Evolutionary conservation across 1,140 invertebrate genomes (phyloP).

Genomic region (Medauroidea extradentata): DNA sequence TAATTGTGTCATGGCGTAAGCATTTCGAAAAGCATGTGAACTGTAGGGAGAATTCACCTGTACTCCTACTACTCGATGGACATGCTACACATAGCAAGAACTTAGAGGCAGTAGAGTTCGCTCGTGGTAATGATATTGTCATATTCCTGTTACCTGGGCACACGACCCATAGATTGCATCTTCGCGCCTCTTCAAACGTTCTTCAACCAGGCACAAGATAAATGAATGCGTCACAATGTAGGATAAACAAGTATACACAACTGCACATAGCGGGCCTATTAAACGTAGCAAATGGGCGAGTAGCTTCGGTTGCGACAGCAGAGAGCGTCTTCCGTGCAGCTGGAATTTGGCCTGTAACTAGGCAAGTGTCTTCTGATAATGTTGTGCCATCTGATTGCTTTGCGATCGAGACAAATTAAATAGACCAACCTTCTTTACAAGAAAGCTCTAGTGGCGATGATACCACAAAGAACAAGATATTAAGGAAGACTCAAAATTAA

Average conservation of each 20-base stretch:
- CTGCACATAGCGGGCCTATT: no score
- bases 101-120: background rate
- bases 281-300: slow-evolving; percentile 38
- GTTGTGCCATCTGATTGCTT: no score
- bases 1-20: slow-evolving; percentile 19
- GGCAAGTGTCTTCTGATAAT: slow-evolving; percentile 33
- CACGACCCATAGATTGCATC: slow-evolving; percentile 39
- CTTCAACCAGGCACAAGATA: background rate
- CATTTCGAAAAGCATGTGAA: slow-evolving; percentile 22
- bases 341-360: slow-evolving; percentile 39
- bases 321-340: no score
- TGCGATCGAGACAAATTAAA: no score
- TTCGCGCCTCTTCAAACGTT: slow-evolving; percentile 33
- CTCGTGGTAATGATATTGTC: background rate
- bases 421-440: no score
- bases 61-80: slow-evolving; percentile 30
- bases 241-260: slow-evolving; percentile 22
- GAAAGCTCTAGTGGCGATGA: no score
- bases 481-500: no score
- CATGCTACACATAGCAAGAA: no score
- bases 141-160: slow-evolving; percentile 20
- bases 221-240: slow-evolving; percentile 15
- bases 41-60: slow-evolving; percentile 23
- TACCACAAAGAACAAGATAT: no score
- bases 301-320: slow-evolving; percentile 36